Conservation (phyloP, 2,888 invertebrate genomes). For the Volucella inanis region DNA sequence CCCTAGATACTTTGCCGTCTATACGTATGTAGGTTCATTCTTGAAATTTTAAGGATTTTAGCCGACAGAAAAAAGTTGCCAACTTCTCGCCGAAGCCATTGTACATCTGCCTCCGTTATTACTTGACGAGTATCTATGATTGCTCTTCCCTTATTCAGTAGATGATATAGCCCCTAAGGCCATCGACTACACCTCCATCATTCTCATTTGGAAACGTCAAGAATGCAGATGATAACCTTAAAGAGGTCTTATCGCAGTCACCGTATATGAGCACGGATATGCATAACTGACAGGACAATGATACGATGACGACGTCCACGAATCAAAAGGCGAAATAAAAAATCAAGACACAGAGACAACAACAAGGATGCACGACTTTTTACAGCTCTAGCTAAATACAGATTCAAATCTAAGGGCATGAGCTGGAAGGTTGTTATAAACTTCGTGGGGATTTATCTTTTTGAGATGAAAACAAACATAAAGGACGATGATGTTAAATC, state of each 20-base stretch:
- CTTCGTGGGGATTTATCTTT: slow-evolving; percentile 35
- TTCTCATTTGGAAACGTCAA: slow-evolving; percentile 32
- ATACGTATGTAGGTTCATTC: slow-evolving; percentile 18
- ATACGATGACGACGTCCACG: neutral
- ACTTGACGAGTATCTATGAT: slow-evolving; percentile 58
- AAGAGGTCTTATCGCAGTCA: slow-evolving; percentile 13
- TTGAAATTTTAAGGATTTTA: slow-evolving; percentile 22
- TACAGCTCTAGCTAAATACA: slow-evolving; percentile 3
- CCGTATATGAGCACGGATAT: neutral
- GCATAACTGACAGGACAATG: slow-evolving; percentile 14
- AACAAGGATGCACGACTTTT: slow-evolving; percentile 9
- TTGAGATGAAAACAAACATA: slow-evolving; percentile 4
- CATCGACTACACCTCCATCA: slow-evolving; percentile 8
- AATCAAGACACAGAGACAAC: neutral
- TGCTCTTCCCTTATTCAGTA: slow-evolving; percentile 49
- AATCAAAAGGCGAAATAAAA: slow-evolving; percentile 36
- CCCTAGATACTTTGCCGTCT: neutral
- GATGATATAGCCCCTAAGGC: slow-evolving; percentile 27
- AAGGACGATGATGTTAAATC: neutral
- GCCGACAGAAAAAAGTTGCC: neutral
- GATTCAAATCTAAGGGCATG: neutral
- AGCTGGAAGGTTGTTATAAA: slow-evolving; percentile 32
- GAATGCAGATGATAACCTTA: slow-evolving; percentile 3
- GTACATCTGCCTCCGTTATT: slow-evolving; percentile 42
- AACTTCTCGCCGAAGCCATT: slow-evolving; percentile 9